Base-by-base conservation (phyloP, 2,888 invertebrate species). In the Steinernema carpocapsae region DNA sequence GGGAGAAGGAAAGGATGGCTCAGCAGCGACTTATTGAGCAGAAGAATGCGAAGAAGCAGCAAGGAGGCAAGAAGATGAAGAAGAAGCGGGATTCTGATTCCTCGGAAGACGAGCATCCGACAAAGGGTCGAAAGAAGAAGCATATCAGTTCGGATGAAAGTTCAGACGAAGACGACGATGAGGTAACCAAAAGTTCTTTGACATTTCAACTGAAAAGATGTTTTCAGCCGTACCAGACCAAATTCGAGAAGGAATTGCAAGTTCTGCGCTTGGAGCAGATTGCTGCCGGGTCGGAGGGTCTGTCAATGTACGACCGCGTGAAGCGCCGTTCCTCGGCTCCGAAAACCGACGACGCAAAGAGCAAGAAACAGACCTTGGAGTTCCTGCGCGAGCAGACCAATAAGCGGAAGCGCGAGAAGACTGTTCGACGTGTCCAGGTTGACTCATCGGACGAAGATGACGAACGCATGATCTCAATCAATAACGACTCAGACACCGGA, bases 251-350 rank as follows among this genome's bases (percentile, higher is more conserved):
- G 45, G 80, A 81, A 56, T 52, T 80, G 51, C 78, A 81, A 52
- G 52, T 72, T 12, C 71, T 76, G n/a, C 37, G 81, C 46, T 26
- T 72, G 70, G 76, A 76, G 37, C 72, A 75, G 14, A 73, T 73
- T 48, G 72, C 74, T 14, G 29, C 72, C 45, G 79, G 79, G 7
- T 56, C 73, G 24, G 52, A 77, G 32, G 78, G 78, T 10, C 72
- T 80, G 64, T 83, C 82, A 10, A 82, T 82, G 82, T 82, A 82
- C 72, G 82, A 82, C 45, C 76, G 82, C n/a, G 82, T 82, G n/a
- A 83, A 83, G 59, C 82, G 82, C 6, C 75, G 77, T 19, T 76
- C 77, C 1, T 74, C 76, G 6, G 64, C 71, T 2, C 72, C 43
- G 17, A 76, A 79, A 45, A 71, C 72, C 2, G 79, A 74, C 7